Percentiles rank a stretch among this genome's conserved stretches.
phyloP scores from a whole-genome alignment of 37 sponge, comb jelly and placozoan genomes.

The Axinella damicornis region DNA sequence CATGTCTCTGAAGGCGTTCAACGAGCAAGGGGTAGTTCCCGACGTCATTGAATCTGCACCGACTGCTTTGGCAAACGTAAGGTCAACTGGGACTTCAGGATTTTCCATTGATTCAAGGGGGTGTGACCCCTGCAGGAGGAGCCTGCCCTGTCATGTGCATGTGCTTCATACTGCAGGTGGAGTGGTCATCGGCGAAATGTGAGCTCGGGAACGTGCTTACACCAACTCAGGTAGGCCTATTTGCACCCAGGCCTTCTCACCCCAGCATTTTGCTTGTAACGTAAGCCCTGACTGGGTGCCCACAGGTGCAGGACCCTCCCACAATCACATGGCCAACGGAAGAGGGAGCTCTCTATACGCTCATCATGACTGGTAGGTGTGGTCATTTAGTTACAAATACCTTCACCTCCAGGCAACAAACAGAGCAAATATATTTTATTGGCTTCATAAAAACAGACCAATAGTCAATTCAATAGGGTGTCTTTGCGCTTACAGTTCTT shows the following conservation, averaged over 20 bases:
- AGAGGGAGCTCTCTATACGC: conserved; percentile 60
- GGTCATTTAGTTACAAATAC: no score
- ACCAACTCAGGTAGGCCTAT: conserved; percentile 73
- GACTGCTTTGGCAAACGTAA: conserved; percentile 35
- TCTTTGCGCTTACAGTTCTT: no score
- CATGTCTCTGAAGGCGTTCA: conserved; percentile 21
- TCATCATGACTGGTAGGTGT: conserved; percentile 67
- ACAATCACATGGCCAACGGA: conserved; percentile 72
- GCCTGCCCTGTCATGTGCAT: not conserved
- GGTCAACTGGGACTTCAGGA: not conserved
- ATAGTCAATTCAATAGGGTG: no score
- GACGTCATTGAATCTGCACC: conserved; percentile 74
- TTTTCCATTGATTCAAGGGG: no score
- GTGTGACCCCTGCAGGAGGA: not conserved
- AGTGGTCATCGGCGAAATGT: conserved; percentile 8
- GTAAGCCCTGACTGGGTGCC: no score
- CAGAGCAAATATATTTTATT: no score
- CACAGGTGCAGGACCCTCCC: conserved; percentile 78
- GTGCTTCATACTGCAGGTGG: conserved; percentile 6
- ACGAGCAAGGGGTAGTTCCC: conserved; percentile 53
- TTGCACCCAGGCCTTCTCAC: no score
- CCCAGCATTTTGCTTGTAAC: no score
- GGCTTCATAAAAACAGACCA: no score
- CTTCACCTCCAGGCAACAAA: no score
- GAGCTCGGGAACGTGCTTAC: conserved; percentile 80